These are phyloP conservation scores for Agrilus mali DNA, from an alignment of 2,888 invertebrate genomes.

Conservation along the genomic window DNA sequence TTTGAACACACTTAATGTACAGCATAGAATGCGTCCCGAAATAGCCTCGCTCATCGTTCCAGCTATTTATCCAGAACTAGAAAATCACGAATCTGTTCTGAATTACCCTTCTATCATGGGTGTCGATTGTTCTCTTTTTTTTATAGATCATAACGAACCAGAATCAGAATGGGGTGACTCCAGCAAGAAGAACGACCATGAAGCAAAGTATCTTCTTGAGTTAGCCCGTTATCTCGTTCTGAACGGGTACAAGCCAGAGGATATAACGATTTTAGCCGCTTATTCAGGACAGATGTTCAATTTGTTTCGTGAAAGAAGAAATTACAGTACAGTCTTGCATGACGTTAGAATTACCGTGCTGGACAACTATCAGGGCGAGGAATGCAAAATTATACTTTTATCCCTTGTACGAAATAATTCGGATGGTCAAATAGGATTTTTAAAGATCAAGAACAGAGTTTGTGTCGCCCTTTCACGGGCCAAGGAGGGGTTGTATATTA, in stretches of 20 bases:
- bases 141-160: slow-evolving; percentile 46
- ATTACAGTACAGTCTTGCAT: slow-evolving; percentile 23
- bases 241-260: slow-evolving; percentile 43
- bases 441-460: slow-evolving; percentile 55
- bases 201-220: slow-evolving; percentile 49
- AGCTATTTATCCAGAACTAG: slow-evolving; percentile 50
- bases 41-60: slow-evolving; percentile 50
- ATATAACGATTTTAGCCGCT: slow-evolving; percentile 62
- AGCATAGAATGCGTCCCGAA: slow-evolving; percentile 65
- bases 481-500: slow-evolving; percentile 54
- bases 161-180: slow-evolving; percentile 45
- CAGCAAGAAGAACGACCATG: slow-evolving; percentile 50
- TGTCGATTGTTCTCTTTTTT: slow-evolving; percentile 50
- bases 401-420: slow-evolving; percentile 67
- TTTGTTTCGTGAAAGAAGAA: slow-evolving; percentile 36
- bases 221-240: slow-evolving; percentile 48
- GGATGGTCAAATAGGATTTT: slow-evolving; percentile 55
- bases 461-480: slow-evolving; percentile 71
- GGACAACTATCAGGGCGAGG: slow-evolving; percentile 74
- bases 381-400: slow-evolving; percentile 63
- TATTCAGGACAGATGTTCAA: slow-evolving; percentile 58
- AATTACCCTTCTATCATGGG: slow-evolving; percentile 46
- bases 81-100: slow-evolving; percentile 45
- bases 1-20: slow-evolving; percentile 46
- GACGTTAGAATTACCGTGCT: slow-evolving; percentile 52